These are phyloP conservation scores for Spinibarbus caldwelli DNA, from an alignment of 2,797 vertebrate genomes.

Conservation along the genomic window DNA sequence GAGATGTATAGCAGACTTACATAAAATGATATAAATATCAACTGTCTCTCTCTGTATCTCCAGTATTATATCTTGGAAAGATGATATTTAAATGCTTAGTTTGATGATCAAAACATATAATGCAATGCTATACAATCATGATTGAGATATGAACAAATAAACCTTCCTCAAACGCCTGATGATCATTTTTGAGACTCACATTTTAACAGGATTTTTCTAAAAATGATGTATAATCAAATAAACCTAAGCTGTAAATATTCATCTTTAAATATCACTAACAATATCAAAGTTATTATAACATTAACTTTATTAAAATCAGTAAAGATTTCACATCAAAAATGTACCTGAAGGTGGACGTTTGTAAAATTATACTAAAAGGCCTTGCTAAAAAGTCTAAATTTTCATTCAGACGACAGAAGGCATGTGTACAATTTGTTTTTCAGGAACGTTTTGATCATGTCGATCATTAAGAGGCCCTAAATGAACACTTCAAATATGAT, in stretches of 20 bases:
- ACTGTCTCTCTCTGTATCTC: too few relatives aligned
- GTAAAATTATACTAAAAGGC: background rate
- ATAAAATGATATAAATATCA: background rate
- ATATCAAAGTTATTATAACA: background rate
- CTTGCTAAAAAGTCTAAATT: too few relatives aligned
- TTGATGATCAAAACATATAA: background rate
- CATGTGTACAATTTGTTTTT: background rate
- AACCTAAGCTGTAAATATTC: background rate
- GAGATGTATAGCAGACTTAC: background rate
- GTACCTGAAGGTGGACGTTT: background rate
- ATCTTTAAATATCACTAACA: background rate
- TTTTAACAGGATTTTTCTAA: too few relatives aligned
- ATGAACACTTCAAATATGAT: background rate
- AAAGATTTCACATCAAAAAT: background rate
- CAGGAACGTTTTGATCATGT: background rate
- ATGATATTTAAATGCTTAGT: background rate
- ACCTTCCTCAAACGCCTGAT: background rate
- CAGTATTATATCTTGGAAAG: background rate
- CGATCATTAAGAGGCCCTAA: background rate
- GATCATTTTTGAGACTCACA: background rate
- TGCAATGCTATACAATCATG: background rate
- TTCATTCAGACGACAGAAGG: background rate
- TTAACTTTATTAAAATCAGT: background rate
- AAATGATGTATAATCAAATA: background rate
- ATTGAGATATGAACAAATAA: background rate